Base-by-base conservation (phyloP, 92 coral and sea anemone genomes). In the Parazoanthus swiftii region DNA sequence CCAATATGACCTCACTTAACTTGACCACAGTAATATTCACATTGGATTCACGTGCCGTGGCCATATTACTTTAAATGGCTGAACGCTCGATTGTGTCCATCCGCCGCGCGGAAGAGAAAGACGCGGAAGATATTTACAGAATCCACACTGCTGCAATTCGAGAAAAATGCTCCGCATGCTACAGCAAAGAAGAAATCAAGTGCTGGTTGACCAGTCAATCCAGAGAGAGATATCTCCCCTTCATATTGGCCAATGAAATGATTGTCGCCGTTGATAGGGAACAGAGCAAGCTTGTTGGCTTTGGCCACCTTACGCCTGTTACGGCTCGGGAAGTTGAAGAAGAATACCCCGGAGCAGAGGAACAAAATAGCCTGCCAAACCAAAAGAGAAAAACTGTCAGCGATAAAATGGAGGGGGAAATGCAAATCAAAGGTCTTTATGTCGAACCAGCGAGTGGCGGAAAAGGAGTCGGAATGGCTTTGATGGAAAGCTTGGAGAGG, bases 71-170 rank as follows among this genome's bases (percentile, higher is more conserved):
- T 51, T 2, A 13, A 68, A 83, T 83, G 86, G 78, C n/a, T 14
- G 86, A 80, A 18, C 23, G 48, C 21, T 15, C 88, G 9, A 20
- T n/a, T 51, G 67, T 79, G 23, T 38, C 71, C 26, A 76, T 95
- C 79, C 94, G 96, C 56, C 48, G 25, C 46, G 98, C 95, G 2
- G 77, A 26, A 3, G 87, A 85, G 82, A 67, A 51, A 48, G 97
- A 95, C 83, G 90, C 88, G 23, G 89, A 92, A 25, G 85, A 58
- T 25, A 92, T 94, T 70, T 92, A 83, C 75, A 78, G 58, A 43
- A 87, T 95, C 54, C 97, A 93, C 63, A 86, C 92, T 1, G 54
- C 90, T 26, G 93, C 98, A 4, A 94, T 95, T 26, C 72, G 85
- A 54, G 76, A 91, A 74, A 88, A 73, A 59, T 95, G 98, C 76